Conservation (phyloP, 2,888 invertebrate genomes). For the Crematogaster levior region DNA sequence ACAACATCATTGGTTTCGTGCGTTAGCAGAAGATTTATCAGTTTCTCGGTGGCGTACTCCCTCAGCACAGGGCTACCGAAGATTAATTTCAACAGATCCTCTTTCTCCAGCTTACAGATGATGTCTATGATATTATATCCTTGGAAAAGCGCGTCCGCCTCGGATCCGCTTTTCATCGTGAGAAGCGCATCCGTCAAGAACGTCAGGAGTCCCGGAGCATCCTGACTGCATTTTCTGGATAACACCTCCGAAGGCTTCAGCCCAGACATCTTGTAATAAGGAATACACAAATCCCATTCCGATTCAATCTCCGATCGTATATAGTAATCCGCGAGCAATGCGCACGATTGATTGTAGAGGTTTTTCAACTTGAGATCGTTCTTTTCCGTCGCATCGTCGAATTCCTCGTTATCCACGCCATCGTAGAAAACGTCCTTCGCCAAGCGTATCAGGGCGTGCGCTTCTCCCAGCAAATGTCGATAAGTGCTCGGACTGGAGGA, state of each 20-base stretch:
- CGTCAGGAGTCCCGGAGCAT: slow-evolving; percentile 80
- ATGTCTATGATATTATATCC: slow-evolving; percentile 82
- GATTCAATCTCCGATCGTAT: slow-evolving; percentile 85
- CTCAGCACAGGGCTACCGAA: slow-evolving; percentile 86
- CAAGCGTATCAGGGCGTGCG: slow-evolving; percentile 89
- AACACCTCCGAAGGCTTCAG: slow-evolving; percentile 86
- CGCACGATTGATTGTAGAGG: slow-evolving; percentile 87
- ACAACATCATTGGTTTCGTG: slow-evolving; percentile 81
- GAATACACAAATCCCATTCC: slow-evolving; percentile 86
- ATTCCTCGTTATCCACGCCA: slow-evolving; percentile 57
- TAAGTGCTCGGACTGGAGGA: slow-evolving; percentile 90
- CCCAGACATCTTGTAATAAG: slow-evolving; percentile 87
- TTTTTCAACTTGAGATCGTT: slow-evolving; percentile 82
- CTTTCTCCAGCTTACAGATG: slow-evolving; percentile 77
- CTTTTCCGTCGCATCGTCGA: slow-evolving; percentile 70
- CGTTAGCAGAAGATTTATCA: slow-evolving; percentile 85
- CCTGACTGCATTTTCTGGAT: slow-evolving; percentile 78
- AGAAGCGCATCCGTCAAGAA: slow-evolving; percentile 83
- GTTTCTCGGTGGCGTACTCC: slow-evolving; percentile 87
- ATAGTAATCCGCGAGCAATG: slow-evolving; percentile 87
- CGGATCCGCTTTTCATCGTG: slow-evolving; percentile 84
- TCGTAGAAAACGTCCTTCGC: slow-evolving; percentile 80
- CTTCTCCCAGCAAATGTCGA: slow-evolving; percentile 91
- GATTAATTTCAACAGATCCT: slow-evolving; percentile 86
- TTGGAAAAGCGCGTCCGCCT: slow-evolving; percentile 86